These are phyloP conservation scores for Telmatherina bonti DNA, from an alignment of 2,797 vertebrate genomes.

Conservation along the genomic window DNA sequence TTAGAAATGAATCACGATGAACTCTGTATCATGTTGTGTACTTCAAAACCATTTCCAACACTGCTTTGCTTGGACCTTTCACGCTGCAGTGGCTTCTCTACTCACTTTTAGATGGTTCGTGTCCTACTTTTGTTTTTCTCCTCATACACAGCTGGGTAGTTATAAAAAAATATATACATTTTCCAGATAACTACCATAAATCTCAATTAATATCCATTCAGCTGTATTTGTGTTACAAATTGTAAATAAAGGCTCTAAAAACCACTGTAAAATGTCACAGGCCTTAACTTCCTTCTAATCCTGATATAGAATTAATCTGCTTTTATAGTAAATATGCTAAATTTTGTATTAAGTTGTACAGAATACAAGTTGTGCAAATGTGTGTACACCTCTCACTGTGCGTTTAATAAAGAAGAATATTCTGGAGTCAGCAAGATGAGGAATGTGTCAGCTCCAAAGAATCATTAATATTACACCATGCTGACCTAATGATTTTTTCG, in stretches of 20 bases:
- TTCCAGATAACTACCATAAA: background rate
- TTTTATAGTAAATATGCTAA: background rate
- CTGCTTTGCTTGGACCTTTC: background rate
- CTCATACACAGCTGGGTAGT: background rate
- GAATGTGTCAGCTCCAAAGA: slow-evolving; percentile 12
- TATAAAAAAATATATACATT: background rate
- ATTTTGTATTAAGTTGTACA: background rate
- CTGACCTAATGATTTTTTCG: slow-evolving; percentile 4
- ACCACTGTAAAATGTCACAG: background rate
- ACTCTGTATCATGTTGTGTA: background rate
- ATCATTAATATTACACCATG: slow-evolving; percentile 9
- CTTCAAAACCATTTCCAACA: background rate
- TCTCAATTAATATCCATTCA: background rate
- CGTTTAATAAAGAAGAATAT: slow-evolving; percentile 6
- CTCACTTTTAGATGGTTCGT: background rate
- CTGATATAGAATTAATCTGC: background rate
- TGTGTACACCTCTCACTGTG: background rate
- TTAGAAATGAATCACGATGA: background rate
- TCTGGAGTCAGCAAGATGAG: slow-evolving; percentile 10
- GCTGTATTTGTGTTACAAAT: background rate
- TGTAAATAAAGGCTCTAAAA: background rate
- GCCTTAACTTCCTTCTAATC: background rate
- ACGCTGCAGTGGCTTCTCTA: background rate
- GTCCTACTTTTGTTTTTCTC: background rate
- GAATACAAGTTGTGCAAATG: background rate